These are phyloP conservation scores for Triplophysa dalaica DNA, from an alignment of 2,113 vertebrate genomes.

Conservation along the genomic window DNA sequence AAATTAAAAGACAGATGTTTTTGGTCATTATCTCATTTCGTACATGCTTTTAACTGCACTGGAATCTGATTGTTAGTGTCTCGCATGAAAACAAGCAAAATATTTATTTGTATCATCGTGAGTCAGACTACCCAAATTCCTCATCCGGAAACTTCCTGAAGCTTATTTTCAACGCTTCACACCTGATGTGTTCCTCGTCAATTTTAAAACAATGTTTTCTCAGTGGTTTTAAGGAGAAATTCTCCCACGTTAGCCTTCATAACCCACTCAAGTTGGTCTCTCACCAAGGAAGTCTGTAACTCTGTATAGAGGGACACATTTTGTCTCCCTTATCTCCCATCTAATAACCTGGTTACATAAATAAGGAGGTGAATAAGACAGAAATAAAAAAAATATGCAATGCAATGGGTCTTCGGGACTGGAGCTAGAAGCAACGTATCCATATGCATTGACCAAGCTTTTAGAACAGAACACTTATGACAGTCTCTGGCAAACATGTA, in stretches of 20 bases:
- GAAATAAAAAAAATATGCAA: no score
- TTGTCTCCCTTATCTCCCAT: no score
- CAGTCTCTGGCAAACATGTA: no score
- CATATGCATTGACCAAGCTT: no score
- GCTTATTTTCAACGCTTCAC: neutral
- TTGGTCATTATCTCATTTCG: neutral
- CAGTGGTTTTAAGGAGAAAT: neutral
- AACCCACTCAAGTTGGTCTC: slow-evolving; percentile 48
- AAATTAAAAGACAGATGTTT: neutral
- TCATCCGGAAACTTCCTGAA: neutral
- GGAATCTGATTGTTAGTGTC: neutral
- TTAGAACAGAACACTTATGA: no score
- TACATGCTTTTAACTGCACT: neutral
- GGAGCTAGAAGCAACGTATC: no score
- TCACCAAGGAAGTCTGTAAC: neutral
- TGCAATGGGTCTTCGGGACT: no score
- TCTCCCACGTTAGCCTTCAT: slow-evolving; percentile 16
- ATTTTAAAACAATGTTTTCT: neutral
- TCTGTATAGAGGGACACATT: no score
- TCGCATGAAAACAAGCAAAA: neutral
- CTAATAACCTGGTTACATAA: no score
- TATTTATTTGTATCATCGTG: neutral
- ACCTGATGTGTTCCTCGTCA: neutral
- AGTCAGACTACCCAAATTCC: neutral
- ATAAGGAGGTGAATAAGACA: no score